Base-by-base conservation (phyloP, 2,113 vertebrate genomes). In the Rhinolophus ferrumequinum region DNA sequence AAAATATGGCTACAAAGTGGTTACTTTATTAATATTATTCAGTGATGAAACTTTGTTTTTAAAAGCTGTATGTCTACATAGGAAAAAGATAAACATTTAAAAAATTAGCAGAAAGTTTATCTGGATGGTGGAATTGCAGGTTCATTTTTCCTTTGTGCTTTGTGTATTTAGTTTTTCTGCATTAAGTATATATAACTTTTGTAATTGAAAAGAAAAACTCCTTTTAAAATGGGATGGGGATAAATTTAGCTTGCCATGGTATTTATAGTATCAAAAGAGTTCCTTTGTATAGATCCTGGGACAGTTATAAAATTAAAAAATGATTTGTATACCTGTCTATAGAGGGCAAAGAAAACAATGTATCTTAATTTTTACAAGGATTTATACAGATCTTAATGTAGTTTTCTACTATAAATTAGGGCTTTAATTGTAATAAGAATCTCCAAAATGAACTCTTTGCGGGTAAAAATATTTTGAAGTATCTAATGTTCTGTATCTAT, bases 331-430 rank as follows among this genome's bases (percentile, higher is more conserved):
- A 33, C 77, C 28, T 85, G 8, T 84, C 44, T 83, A 60, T 75
- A 58, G 13, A 67, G 4, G 24, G 8, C n/a, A 82, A 66, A 80
- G 70, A 67, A 80, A 84, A 83, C 92, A 77, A 35, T 41, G 26
- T 77, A 52, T 60, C 66, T 69, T 90, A 38, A 93, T 70, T 91
- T 85, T 97, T 93, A 26, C 22, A 83, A 84, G 54, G 33, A 72
- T 69, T 95, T 76, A 62, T 72, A 52, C 26, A 73, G 13, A 88
- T 79, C 30, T 67, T 87, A 81, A 75, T 67, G 9, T 76, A 77
- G 30, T 80, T 52, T 66, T 88, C 58, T 88, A 18, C n/a, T 82
- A 16, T 70, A 35, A 87, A 38, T 84, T 52, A 84, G 38, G 62
- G 58, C 47, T 90, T 72, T 6, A 38, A 5, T 67, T 76, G 22